Evolutionary conservation across 2,888 invertebrate genomes (phyloP), one percentile per base, ranked within the genome.

Genomic region (Lasioglossum vierecki): DNA sequence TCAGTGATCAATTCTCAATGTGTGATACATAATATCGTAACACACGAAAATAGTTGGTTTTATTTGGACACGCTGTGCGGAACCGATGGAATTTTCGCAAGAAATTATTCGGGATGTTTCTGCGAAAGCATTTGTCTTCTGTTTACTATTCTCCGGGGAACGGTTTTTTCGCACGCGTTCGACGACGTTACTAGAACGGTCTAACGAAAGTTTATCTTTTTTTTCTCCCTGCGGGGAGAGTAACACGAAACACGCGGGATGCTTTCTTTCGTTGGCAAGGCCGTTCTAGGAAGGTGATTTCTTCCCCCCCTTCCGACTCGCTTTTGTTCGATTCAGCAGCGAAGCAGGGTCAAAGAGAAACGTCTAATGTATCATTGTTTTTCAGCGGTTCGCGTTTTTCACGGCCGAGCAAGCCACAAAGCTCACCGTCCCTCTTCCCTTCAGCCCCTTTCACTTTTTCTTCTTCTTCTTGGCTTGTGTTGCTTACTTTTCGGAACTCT

Each of bases 341-440:
- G 63, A 76, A 57, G 68, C 22, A 68, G 79, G 76, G 72, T 41
- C 76, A 68, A 57, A 70, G 53, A 78, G 81, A 60, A 68, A 76
- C 75, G 82, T 85, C 82, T 89, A 88, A 90, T 83, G 80, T 88
- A 88, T 89, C 89, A 89, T 91, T 91, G 90, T 91, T 91, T 91
- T 90, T 91, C 88, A 88, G 76, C 85, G 76, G 81, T 78, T 85
- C 85, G 85, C 88, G 86, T 91, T 91, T 91, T 91, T 89, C 88
- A 92, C 91, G 92, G 89, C 71, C 90, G 85, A 90, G 74, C 86
- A 88, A 83, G 78, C 88, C 86, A 86, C 88, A 89, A 91, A 89
- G 80, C 79, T 71, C 80, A 79, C 73, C 75, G 72, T 70, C 57
- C 6, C 53, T 76, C 26, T n/a, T 60, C 73, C 57, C 30, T 11